Percentiles rank a stretch among this genome's conserved stretches.
phyloP scores from a whole-genome alignment of 2,888 invertebrate genomes.

The Campopleginae sp. region DNA sequence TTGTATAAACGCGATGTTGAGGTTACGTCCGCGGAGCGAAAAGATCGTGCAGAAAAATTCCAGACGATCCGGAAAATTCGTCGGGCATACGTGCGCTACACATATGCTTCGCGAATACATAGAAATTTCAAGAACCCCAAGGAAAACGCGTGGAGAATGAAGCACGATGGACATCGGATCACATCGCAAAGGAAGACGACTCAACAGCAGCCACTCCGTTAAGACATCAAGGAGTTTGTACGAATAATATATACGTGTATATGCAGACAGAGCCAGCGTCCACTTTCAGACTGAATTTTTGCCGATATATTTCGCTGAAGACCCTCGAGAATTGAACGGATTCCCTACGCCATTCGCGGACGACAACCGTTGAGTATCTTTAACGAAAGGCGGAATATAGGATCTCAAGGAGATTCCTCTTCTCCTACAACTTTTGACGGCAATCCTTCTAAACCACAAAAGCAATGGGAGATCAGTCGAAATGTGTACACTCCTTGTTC shows the following conservation, averaged over 20 bases:
- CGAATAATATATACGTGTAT: conserved; percentile 9
- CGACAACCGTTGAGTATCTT: conserved; percentile 17
- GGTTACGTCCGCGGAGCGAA: background rate
- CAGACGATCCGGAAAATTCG: conserved; percentile 31
- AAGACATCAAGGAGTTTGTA: conserved; percentile 2
- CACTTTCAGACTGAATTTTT: conserved; percentile 23
- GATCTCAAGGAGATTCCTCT: conserved; percentile 34
- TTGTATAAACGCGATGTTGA: background rate
- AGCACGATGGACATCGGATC: conserved; percentile 5
- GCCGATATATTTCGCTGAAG: conserved; percentile 44
- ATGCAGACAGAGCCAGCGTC: conserved; percentile 1
- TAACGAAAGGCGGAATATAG: conserved; percentile 3
- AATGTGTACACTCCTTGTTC: background rate
- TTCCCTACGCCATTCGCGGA: conserved; percentile 23
- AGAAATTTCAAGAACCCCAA: background rate
- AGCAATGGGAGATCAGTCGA: conserved; percentile 21
- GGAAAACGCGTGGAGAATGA: conserved; percentile 34
- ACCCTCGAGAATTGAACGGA: conserved; percentile 43
- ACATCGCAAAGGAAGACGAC: conserved; percentile 28
- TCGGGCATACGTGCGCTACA: background rate
- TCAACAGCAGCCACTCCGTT: background rate
- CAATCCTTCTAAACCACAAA: conserved; percentile 8
- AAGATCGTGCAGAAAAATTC: conserved; percentile 13
- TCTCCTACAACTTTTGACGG: background rate
- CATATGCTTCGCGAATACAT: background rate